Base-by-base conservation (phyloP, 1,140 invertebrate genomes). In the Pachypeltis micranthus region DNA sequence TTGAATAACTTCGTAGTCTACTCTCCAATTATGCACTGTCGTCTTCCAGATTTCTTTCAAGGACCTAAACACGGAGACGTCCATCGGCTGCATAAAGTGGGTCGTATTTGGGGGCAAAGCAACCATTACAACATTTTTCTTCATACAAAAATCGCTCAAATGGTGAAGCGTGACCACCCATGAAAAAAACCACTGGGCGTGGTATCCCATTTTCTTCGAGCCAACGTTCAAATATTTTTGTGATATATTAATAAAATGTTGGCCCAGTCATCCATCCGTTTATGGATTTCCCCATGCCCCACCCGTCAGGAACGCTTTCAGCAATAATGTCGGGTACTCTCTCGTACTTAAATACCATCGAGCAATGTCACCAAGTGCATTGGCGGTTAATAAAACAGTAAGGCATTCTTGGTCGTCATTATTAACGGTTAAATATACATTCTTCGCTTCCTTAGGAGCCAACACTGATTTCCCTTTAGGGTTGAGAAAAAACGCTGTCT, bases 81-180 rank as follows among this genome's bases (percentile, higher is more conserved):
- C 75, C 21, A 70, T 59, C 7, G 74, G 75, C 67, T 77, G 74
- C 2, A 75, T 59, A 21, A 77, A 69, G 61, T 76, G 74, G 1
- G 74, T 76, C 0, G 72, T 66, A 68, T 77, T 77, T 16, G 74
- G 73, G 39, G 69, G 71, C 1, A 77, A 60, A 4, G 70, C 68
- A n/a, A 76, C 59, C 39, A 77, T 27, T 2, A 65, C 54, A 26
- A 66, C 66, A 2, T 62, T 60, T 56, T 76, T 74, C 59, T 71
- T 65, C 1, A 31, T 29, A 60, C 76, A 77, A 66, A 75, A 75
- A 7, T 73, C 66, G 27, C 68, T 71, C 24, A 76, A 14, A 16
- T 69, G 25, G 73, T 31, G 71, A 72, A 26, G 51, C 63, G 60
- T 76, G 74, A 10, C 73, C 73, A 69, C 76, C 74, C 7, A 76